phyloP scores from a whole-genome alignment of 2,797 vertebrate genomes.

The Sebastes matsubarae region DNA sequence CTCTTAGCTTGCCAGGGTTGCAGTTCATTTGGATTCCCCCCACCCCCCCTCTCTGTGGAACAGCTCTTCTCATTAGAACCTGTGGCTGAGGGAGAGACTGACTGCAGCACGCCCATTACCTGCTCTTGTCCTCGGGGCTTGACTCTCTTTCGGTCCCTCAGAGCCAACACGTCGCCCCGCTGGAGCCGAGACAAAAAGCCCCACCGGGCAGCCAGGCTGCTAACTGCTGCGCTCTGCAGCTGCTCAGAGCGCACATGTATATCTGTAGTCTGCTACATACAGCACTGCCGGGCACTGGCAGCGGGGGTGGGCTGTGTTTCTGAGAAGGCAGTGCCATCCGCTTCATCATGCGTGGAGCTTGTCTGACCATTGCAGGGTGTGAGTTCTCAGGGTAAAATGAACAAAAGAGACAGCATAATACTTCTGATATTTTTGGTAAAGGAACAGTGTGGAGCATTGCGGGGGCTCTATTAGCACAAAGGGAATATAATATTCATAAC shows the following conservation, averaged over 20 bases:
- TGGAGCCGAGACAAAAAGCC: conserved; percentile 59
- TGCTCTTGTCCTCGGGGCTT: conserved; percentile 72
- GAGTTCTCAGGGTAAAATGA: not conserved
- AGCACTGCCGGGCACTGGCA: conserved; percentile 19
- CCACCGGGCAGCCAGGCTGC: conserved; percentile 41
- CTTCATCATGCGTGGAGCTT: conserved; percentile 17
- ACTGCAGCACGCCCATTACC: conserved; percentile 74
- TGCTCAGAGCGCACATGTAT: conserved; percentile 16
- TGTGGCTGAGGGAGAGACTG: conserved; percentile 65
- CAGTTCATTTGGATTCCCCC: conserved; percentile 80
- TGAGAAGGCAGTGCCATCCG: not conserved
- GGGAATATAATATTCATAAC: too few species aligned
- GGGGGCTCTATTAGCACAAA: too few species aligned
- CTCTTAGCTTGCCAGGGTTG: conserved; percentile 79
- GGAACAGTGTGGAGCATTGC: too few species aligned
- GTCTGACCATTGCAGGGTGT: not conserved
- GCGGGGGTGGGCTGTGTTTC: conserved; percentile 17
- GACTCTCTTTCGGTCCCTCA: conserved; percentile 50
- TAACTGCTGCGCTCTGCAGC: conserved; percentile 28
- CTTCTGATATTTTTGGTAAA: not conserved
- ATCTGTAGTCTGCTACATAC: conserved; percentile 29
- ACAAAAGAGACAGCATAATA: conserved; percentile 1
- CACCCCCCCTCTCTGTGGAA: conserved; percentile 37
- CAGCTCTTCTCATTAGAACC: conserved; percentile 81
- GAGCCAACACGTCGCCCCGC: conserved; percentile 49